phyloP scores from a whole-genome alignment of 2,888 invertebrate species.

The Chesias legatella region DNA sequence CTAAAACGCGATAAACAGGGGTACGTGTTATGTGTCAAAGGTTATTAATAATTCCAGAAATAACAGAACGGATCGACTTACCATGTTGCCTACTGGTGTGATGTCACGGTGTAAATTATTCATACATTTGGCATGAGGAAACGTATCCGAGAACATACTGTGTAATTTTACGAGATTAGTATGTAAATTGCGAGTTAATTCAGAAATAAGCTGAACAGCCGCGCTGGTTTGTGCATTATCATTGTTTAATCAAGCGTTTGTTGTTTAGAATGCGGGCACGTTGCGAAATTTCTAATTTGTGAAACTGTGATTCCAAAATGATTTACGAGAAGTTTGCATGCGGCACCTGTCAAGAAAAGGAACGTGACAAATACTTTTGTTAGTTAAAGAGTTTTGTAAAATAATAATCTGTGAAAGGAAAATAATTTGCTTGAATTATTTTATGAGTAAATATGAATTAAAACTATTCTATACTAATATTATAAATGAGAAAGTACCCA shows the following conservation, averaged over 20 bases:
- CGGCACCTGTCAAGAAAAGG: too few relatives aligned
- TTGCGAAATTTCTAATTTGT: conserved; percentile 19
- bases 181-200: conserved; percentile 54
- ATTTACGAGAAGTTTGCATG: too few relatives aligned
- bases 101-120: conserved; percentile 21
- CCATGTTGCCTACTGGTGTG: conserved; percentile 11
- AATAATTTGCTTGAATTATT: too few relatives aligned
- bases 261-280: conserved; percentile 18
- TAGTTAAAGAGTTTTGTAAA: too few relatives aligned
- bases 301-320: conserved; percentile 10
- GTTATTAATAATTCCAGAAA: conserved; percentile 15
- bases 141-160: conserved; percentile 25
- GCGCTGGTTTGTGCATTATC: conserved; percentile 28
- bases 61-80: conserved; percentile 14
- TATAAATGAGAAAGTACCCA: too few relatives aligned
- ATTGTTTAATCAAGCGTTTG: conserved; percentile 29
- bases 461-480: too few relatives aligned
- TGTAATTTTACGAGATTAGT: conserved; percentile 46
- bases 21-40: neutral
- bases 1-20: too few relatives aligned
- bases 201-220: conserved; percentile 39
- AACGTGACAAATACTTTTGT: too few relatives aligned
- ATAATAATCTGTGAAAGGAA: too few relatives aligned
- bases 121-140: conserved; percentile 26
- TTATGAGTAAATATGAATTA: too few relatives aligned